Evolutionary conservation across 2,888 invertebrate species (phyloP).

Genomic region (Diarsia mendica): DNA sequence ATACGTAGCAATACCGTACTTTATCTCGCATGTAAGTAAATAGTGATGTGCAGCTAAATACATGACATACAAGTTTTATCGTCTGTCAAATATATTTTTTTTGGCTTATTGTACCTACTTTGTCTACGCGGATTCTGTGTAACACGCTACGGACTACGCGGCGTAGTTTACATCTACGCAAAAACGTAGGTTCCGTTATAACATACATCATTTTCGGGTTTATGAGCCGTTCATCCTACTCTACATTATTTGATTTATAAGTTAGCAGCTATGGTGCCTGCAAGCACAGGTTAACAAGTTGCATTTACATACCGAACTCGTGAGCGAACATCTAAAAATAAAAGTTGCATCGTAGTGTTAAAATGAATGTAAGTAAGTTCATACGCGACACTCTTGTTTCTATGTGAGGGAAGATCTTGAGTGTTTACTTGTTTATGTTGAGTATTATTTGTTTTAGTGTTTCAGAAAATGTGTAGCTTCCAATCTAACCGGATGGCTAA

Average conservation of each 20-base stretch:
- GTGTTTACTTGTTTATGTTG: background rate
- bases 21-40: conserved; percentile 44
- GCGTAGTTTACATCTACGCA: background rate
- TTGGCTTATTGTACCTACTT: background rate
- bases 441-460: background rate
- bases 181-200: background rate
- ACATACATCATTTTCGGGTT: background rate
- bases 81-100: conserved; percentile 4
- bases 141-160: background rate
- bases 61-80: conserved; percentile 20
- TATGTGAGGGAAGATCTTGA: conserved; percentile 38
- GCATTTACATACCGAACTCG: conserved; percentile 83
- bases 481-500: too few relatives aligned
- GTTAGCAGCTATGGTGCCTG: conserved; percentile 59
- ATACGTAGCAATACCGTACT: conserved; percentile 6
- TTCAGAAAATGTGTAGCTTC: too few relatives aligned
- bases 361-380: conserved; percentile 65
- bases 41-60: conserved; percentile 29
- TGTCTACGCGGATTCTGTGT: background rate
- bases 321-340: conserved; percentile 83
- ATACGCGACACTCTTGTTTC: conserved; percentile 58
- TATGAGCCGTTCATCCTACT: conserved; percentile 16
- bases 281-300: conserved; percentile 77
- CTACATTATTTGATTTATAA: conserved; percentile 66
- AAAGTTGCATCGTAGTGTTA: conserved; percentile 77